Evolutionary conservation across 2,113 vertebrate genomes (phyloP).

Genomic region (Passer domesticus): DNA sequence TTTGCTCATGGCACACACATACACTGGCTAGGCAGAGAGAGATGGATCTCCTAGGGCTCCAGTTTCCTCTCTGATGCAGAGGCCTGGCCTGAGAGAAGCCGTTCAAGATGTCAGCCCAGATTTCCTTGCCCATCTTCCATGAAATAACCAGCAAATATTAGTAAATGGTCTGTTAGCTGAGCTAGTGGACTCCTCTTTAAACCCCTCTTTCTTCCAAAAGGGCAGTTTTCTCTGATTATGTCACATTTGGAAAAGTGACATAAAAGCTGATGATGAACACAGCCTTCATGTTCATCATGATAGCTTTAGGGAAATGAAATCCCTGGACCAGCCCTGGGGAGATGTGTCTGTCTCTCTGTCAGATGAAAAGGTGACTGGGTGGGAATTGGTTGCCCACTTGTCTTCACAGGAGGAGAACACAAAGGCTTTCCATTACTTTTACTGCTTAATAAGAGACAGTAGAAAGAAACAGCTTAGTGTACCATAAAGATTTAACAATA

Average conservation of each 20-base stretch:
- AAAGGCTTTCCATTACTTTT: not conserved
- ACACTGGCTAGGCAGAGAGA: not conserved
- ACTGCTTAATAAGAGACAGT: not conserved
- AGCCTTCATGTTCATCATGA: not conserved
- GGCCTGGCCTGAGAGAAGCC: not conserved
- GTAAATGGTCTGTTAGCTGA: not conserved
- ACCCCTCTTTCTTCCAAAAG: not conserved
- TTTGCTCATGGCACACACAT: not conserved
- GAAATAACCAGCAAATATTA: not conserved
- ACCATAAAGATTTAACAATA: not conserved
- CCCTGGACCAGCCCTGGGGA: not conserved
- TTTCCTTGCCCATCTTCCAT: not conserved
- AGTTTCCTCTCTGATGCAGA: not conserved
- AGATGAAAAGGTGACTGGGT: not conserved
- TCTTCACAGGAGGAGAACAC: not conserved
- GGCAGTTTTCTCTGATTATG: not conserved
- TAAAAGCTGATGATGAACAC: not conserved
- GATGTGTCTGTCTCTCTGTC: not conserved
- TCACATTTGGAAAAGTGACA: not conserved
- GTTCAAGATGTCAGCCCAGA: not conserved
- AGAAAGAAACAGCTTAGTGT: not conserved
- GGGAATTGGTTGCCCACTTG: not conserved
- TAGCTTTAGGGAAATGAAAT: not conserved
- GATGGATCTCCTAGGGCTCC: rapidly evolving
- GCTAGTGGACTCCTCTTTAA: not conserved